phyloP scores from a whole-genome alignment of 2,797 vertebrate species.

The Sebastes iracundus region DNA sequence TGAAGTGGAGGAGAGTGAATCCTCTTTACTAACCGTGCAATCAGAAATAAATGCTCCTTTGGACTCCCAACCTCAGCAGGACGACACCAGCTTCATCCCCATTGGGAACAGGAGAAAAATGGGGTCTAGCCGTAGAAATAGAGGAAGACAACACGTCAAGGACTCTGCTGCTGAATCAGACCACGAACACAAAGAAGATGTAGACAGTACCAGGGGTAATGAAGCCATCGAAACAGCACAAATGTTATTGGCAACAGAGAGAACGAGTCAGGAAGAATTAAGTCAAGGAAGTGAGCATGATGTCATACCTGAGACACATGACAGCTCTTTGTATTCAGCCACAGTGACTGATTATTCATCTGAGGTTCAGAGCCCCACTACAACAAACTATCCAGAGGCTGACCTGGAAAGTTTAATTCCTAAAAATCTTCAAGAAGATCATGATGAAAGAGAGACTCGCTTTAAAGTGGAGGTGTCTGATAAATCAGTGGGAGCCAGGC shows the following conservation, averaged over 20 bases:
- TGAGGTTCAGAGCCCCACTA: not conserved
- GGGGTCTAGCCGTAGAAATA: slow-evolving; percentile 50
- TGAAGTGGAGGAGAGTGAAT: not conserved
- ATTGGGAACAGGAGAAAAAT: slow-evolving; percentile 26
- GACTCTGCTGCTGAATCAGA: slow-evolving; percentile 2
- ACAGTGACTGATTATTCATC: not conserved
- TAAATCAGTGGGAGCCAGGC: not conserved
- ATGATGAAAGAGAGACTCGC: not conserved
- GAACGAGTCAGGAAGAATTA: not conserved
- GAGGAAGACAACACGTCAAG: not conserved
- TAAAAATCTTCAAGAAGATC: not conserved
- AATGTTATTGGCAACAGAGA: not conserved
- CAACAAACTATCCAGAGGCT: not conserved
- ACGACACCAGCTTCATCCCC: not conserved
- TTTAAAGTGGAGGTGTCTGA: not conserved
- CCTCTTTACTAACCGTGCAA: not conserved
- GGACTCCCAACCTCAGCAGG: not conserved
- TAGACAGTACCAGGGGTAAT: not conserved
- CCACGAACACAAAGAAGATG: not conserved
- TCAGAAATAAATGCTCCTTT: not conserved
- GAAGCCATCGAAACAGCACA: not conserved
- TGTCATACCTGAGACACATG: not conserved
- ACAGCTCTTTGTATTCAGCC: not conserved
- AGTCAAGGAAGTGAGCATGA: not conserved
- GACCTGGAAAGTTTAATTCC: not conserved